Evolutionary conservation across 2,113 vertebrate species (phyloP).

Genomic region (Bubo bubo): DNA sequence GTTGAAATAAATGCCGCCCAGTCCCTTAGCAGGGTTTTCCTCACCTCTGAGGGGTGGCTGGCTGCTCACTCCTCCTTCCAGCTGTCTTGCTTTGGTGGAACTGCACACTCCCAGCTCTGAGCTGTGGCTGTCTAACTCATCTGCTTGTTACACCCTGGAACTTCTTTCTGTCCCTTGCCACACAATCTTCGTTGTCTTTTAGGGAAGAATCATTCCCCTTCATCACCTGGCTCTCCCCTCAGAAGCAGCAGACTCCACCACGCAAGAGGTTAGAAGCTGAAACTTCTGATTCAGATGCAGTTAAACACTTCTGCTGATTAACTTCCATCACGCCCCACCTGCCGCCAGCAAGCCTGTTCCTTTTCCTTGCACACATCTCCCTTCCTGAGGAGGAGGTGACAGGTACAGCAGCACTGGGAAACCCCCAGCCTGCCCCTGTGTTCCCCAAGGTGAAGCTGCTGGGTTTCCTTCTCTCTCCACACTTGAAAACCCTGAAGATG

Average conservation of each 20-base stretch:
- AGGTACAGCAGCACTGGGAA: background rate
- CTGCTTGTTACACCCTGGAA: background rate
- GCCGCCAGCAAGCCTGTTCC: no score
- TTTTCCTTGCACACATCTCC: background rate
- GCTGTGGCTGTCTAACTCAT: background rate
- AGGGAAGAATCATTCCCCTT: background rate
- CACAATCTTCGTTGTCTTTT: background rate
- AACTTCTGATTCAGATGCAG: background rate
- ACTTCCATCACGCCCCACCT: background rate
- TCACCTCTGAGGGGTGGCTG: background rate
- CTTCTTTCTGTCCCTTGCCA: background rate
- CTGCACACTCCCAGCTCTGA: background rate
- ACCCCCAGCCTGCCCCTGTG: background rate
- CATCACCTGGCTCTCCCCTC: background rate
- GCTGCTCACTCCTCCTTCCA: background rate
- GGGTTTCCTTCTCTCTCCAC: background rate
- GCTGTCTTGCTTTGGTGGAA: background rate
- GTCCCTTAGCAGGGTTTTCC: background rate
- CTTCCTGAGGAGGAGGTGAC: background rate
- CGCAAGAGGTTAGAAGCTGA: background rate
- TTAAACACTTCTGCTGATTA: background rate
- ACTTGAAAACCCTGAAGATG: background rate
- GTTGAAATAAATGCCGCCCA: background rate
- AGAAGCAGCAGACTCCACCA: background rate
- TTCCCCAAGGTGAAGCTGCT: background rate